Percentiles rank a stretch among this genome's conserved stretches.
Evolutionary conservation across 2,113 vertebrate genomes (phyloP).

Genomic region (Tyrannus savana): DNA sequence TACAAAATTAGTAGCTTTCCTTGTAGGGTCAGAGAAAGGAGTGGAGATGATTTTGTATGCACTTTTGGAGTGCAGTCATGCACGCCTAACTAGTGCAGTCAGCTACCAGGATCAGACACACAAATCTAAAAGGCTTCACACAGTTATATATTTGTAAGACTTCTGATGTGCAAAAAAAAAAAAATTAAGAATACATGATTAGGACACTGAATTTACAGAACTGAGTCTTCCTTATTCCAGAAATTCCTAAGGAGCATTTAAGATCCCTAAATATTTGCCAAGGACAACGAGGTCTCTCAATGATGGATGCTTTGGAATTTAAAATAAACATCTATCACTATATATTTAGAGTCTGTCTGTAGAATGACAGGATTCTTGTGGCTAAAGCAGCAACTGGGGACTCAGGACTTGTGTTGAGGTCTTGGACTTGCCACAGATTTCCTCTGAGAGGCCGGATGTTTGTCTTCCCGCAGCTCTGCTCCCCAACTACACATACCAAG

Average conservation of each 20-base stretch:
- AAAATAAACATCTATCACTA: neutral
- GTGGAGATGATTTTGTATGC: neutral
- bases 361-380: slow-evolving; percentile 17
- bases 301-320: neutral
- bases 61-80: neutral
- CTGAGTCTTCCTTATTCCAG: neutral
- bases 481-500: neutral
- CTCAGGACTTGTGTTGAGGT: neutral
- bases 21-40: neutral
- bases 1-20: neutral
- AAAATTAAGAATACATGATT: neutral
- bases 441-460: neutral
- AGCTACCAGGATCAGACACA: neutral
- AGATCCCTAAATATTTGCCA: neutral
- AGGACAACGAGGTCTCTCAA: neutral
- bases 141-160: neutral
- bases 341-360: neutral
- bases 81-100: neutral
- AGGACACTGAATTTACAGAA: neutral
- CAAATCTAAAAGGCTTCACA: slow-evolving; percentile 4
- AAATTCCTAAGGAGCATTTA: neutral
- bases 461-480: neutral
- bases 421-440: neutral
- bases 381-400: neutral
- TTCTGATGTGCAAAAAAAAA: neutral